A percentile compares a stretch with the other conserved stretches of the same genome.
Conservation (phyloP, 2,113 vertebrate genomes). For the Piaya cayana region DNA sequence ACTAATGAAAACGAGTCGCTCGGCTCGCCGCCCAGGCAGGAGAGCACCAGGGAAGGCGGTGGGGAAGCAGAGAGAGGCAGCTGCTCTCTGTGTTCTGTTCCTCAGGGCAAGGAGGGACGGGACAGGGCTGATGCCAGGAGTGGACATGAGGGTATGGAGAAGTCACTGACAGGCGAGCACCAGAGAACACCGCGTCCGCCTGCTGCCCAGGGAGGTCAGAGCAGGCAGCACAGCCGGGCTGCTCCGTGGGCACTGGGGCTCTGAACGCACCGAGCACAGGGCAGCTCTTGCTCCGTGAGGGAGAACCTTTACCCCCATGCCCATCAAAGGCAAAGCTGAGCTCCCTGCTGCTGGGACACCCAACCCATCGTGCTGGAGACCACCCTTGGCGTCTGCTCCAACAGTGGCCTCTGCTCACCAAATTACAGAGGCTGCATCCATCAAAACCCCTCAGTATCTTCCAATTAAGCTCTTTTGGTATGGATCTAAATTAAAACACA, state of each 20-base stretch:
- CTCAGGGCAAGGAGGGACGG: rapidly evolving
- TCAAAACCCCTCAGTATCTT: background rate
- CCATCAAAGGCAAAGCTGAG: rapidly evolving
- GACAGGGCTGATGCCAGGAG: too few species aligned
- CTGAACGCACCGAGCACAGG: rapidly evolving
- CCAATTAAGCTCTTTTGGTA: background rate
- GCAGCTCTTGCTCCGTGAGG: rapidly evolving
- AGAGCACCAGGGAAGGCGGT: rapidly evolving
- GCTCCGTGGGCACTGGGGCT: rapidly evolving
- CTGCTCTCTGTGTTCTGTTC: rapidly evolving
- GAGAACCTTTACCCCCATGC: background rate
- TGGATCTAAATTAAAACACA: background rate
- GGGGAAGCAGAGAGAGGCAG: background rate
- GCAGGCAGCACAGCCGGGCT: background rate
- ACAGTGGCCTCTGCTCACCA: background rate
- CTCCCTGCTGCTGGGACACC: background rate
- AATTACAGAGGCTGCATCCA: background rate
- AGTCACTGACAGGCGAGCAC: rapidly evolving
- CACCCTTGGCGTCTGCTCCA: background rate
- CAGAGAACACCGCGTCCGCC: rapidly evolving
- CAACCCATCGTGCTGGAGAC: rapidly evolving
- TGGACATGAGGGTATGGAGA: background rate
- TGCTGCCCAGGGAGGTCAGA: background rate
- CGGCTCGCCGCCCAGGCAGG: background rate
- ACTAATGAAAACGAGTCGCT: slow-evolving; percentile 21